Evolutionary conservation across 2,797 vertebrate genomes (phyloP).

Genomic region (Ctenopoma multispine): DNA sequence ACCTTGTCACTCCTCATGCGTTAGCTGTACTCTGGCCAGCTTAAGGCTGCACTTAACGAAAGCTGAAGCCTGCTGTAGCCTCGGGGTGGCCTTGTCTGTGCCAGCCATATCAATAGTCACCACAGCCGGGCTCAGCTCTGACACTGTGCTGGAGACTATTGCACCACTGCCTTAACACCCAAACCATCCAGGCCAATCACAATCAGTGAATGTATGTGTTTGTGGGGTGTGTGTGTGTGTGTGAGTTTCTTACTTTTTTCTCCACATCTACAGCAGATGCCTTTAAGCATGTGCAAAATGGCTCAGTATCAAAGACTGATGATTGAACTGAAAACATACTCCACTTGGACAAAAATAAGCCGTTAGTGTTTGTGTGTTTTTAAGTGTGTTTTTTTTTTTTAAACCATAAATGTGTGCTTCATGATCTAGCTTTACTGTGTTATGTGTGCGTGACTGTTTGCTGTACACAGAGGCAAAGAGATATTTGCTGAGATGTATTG

Average conservation of each 20-base stretch:
- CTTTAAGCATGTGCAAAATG: slow-evolving; percentile 76
- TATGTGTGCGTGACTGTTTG: slow-evolving; percentile 27
- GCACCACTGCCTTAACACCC: slow-evolving; percentile 67
- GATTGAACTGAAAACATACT: slow-evolving; percentile 77
- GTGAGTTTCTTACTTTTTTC: slow-evolving; percentile 66
- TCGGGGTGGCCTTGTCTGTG: slow-evolving; percentile 70
- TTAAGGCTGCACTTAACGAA: slow-evolving; percentile 66
- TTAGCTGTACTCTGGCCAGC: slow-evolving; percentile 57
- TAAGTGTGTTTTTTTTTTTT: slow-evolving; percentile 23
- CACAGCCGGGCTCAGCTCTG: slow-evolving; percentile 62
- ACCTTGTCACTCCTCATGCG: slow-evolving; percentile 61
- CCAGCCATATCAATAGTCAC: slow-evolving; percentile 76
- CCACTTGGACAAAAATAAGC: slow-evolving; percentile 58
- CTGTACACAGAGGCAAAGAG: slow-evolving; percentile 54
- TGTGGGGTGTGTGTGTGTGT: slow-evolving; percentile 35
- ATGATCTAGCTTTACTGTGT: slow-evolving; percentile 14
- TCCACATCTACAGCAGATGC: slow-evolving; percentile 66
- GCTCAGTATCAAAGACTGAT: slow-evolving; percentile 78
- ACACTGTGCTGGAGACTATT: slow-evolving; percentile 70
- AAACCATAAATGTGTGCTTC: slow-evolving; percentile 33
- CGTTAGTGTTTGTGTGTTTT: slow-evolving; percentile 33
- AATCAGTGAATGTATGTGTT: slow-evolving; percentile 57
- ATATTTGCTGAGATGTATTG: slow-evolving; percentile 75
- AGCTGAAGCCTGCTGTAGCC: slow-evolving; percentile 73
- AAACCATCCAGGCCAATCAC: slow-evolving; percentile 77